Evolutionary conservation across 2,888 invertebrate genomes (phyloP).

Genomic region (Drosophila monieri): DNA sequence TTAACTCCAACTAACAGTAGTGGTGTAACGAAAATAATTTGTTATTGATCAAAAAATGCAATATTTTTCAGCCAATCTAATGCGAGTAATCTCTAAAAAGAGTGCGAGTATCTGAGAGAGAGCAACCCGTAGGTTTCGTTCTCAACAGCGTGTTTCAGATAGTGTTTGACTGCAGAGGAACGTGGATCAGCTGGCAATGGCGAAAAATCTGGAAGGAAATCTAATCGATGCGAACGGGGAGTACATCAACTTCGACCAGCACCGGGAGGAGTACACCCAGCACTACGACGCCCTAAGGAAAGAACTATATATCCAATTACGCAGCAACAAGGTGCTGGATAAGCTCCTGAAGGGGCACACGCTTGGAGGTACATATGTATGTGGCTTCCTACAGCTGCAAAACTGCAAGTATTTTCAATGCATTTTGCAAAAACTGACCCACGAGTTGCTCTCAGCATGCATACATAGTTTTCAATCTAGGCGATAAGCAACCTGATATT

Average conservation of each 20-base stretch:
- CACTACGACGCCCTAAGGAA: conserved; percentile 28
- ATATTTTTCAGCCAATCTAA: no score
- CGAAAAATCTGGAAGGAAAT: conserved; percentile 18
- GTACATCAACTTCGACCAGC: conserved; percentile 10
- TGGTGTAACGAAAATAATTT: no score
- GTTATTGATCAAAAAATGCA: no score
- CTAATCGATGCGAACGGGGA: conserved; percentile 1
- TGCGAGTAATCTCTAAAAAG: neutral
- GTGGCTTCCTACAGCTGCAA: neutral
- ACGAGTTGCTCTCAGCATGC: no score
- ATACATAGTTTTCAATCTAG: neutral
- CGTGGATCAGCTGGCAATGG: neutral
- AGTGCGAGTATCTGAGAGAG: neutral
- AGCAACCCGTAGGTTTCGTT: neutral
- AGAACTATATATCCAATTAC: conserved; percentile 19
- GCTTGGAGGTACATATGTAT: conserved; percentile 59
- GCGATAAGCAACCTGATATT: no score
- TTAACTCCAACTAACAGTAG: no score
- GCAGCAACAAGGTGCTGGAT: conserved; percentile 15
- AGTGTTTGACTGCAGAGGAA: neutral
- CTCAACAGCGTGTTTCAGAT: conserved; percentile 2
- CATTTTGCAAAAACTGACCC: no score
- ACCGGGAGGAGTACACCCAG: conserved; percentile 18
- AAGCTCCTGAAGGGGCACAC: conserved; percentile 46
- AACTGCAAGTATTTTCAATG: neutral